Conservation (phyloP, 2,113 vertebrate genomes). For the Epinephelus moara region DNA sequence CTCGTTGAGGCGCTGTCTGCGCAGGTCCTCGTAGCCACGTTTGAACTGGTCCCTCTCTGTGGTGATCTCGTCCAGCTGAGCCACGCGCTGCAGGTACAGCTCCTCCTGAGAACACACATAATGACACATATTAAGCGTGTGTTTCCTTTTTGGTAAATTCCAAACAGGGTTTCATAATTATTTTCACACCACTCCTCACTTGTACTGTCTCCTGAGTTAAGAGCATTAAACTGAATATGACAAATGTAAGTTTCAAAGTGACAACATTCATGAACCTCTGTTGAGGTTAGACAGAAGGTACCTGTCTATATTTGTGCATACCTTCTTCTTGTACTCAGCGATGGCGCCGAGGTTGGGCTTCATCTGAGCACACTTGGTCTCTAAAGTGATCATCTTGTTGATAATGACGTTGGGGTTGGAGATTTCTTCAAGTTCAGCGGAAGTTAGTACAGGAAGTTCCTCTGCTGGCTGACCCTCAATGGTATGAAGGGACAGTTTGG, state of each 20-base stretch:
- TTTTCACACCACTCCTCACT: neutral
- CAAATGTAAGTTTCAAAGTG: neutral
- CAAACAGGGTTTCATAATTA: neutral
- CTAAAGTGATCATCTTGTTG: constrained; percentile 91
- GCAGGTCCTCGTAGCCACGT: constrained; percentile 90
- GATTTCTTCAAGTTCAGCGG: constrained; percentile 87
- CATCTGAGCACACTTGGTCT: constrained; percentile 89
- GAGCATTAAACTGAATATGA: neutral
- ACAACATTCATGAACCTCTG: neutral
- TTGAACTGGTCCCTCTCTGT: constrained; percentile 91
- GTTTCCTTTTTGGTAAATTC: neutral
- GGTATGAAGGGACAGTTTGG: constrained; percentile 88
- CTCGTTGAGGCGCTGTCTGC: constrained; percentile 95
- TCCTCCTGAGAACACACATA: constrained; percentile 87
- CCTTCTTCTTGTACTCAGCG: constrained; percentile 93
- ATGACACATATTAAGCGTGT: neutral
- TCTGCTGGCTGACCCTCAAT: constrained; percentile 86
- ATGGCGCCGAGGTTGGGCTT: constrained; percentile 95
- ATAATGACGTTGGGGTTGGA: constrained; percentile 86
- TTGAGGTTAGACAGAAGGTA: neutral
- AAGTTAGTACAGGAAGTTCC: constrained; percentile 82
- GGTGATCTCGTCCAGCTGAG: constrained; percentile 93
- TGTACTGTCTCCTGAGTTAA: neutral
- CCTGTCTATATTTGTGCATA: constrained; percentile 49
- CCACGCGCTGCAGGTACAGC: constrained; percentile 93